These are phyloP conservation scores for Drosophila pandora DNA, from an alignment of 1,140 invertebrate species.

Conservation along the genomic window DNA sequence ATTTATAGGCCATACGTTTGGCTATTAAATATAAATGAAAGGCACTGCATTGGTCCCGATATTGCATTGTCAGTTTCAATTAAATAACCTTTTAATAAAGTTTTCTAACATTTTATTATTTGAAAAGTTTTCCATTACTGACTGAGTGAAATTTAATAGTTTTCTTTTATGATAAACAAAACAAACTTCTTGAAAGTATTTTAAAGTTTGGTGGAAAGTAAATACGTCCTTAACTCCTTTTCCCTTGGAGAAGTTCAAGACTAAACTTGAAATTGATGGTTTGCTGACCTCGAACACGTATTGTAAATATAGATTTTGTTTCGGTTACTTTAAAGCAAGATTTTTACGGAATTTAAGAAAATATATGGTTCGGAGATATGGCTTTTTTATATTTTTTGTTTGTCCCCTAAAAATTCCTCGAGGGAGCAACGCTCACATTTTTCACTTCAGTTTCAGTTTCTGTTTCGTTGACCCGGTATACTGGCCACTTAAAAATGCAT, in stretches of 20 bases:
- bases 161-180: constrained; percentile 15
- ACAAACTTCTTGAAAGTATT: constrained; percentile 19
- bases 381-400: neutral
- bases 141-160: constrained; percentile 19
- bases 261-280: constrained; percentile 18
- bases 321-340: neutral
- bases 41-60: neutral
- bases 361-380: neutral
- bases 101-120: neutral
- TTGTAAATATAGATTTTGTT: constrained; percentile 2
- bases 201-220: constrained; percentile 6
- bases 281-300: constrained; percentile 20
- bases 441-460: constrained; percentile 2
- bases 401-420: neutral
- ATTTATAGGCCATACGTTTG: neutral
- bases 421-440: constrained; percentile 6
- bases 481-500: constrained; percentile 68
- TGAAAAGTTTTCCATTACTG: neutral
- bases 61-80: neutral
- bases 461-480: constrained; percentile 22
- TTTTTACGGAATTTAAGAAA: neutral
- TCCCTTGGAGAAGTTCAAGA: neutral
- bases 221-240: neutral
- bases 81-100: neutral
- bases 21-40: constrained; percentile 1